Percentiles rank a stretch among this genome's conserved stretches.
phyloP scores from a whole-genome alignment of 1,140 invertebrate species.

The Popillia japonica region DNA sequence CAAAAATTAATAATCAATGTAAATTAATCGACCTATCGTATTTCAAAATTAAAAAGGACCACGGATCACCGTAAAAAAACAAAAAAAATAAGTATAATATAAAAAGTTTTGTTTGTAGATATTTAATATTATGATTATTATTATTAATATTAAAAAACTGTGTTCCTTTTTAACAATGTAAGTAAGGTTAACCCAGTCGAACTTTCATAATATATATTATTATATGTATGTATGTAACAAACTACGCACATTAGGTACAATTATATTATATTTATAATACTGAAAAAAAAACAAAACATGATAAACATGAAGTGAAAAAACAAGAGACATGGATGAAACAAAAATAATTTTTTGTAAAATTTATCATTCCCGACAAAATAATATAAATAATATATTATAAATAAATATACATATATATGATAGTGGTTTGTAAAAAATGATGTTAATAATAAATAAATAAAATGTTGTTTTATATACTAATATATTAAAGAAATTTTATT shows the following conservation, averaged over 20 bases:
- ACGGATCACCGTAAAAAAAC: background rate
- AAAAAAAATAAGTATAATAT: background rate
- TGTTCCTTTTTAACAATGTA: slow-evolving; percentile 12
- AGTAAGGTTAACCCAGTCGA: slow-evolving; percentile 22
- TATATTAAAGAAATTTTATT: slow-evolving; percentile 37
- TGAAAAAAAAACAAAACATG: slow-evolving; percentile 32
- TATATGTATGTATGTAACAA: slow-evolving; percentile 7
- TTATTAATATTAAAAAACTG: background rate
- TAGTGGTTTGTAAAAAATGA: slow-evolving; percentile 33
- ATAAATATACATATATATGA: slow-evolving; percentile 38
- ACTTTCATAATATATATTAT: slow-evolving; percentile 7
- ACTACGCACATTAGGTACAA: slow-evolving; percentile 21
- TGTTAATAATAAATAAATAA: slow-evolving; percentile 40
- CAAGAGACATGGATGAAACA: slow-evolving; percentile 1
- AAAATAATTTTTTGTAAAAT: slow-evolving; percentile 36
- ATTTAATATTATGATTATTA: background rate
- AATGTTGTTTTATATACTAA: slow-evolving; percentile 39
- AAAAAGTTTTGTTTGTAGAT: background rate
- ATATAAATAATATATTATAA: slow-evolving; percentile 32
- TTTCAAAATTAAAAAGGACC: background rate
- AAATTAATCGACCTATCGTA: slow-evolving; percentile 11
- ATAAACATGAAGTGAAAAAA: slow-evolving; percentile 39
- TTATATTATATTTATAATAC: slow-evolving; percentile 34
- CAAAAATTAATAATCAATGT: background rate
- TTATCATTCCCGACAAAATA: slow-evolving; percentile 37